Conservation (phyloP, 2,888 invertebrate species). For the Eupithecia subfuscata region DNA sequence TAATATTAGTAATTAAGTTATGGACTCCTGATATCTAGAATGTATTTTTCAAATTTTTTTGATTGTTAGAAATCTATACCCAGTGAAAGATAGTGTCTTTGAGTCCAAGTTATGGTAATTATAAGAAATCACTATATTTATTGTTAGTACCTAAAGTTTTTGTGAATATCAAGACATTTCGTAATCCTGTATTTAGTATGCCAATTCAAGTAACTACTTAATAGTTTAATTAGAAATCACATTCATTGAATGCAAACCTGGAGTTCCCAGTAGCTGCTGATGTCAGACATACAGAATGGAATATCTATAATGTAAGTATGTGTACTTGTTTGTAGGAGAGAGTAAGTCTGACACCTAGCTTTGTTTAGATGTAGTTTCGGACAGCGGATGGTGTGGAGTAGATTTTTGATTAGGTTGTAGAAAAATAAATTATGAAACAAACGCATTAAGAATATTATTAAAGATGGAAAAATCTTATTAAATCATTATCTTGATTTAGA, state of each 20-base stretch:
- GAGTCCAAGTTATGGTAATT: not conserved
- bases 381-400: constrained; percentile 54
- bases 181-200: not conserved
- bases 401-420: not conserved
- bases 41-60: too few relatives aligned
- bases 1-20: too few relatives aligned
- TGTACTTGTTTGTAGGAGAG: constrained; percentile 54
- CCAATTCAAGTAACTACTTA: not conserved
- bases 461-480: too few relatives aligned
- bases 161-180: not conserved
- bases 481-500: too few relatives aligned
- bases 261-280: constrained; percentile 12
- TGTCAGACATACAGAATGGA: constrained; percentile 22
- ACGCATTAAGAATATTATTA: too few relatives aligned
- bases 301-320: constrained; percentile 28
- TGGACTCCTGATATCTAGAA: too few relatives aligned
- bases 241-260: constrained; percentile 21
- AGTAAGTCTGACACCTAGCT: constrained; percentile 62
- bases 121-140: not conserved
- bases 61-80: too few relatives aligned
- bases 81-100: too few relatives aligned
- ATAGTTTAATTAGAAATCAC: constrained; percentile 13
- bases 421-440: not conserved
- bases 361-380: constrained; percentile 69
- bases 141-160: not conserved